Percentiles rank a stretch among this genome's conserved stretches.
Evolutionary conservation across 2,888 invertebrate species (phyloP).

Genomic region (Lapara coniferarum): DNA sequence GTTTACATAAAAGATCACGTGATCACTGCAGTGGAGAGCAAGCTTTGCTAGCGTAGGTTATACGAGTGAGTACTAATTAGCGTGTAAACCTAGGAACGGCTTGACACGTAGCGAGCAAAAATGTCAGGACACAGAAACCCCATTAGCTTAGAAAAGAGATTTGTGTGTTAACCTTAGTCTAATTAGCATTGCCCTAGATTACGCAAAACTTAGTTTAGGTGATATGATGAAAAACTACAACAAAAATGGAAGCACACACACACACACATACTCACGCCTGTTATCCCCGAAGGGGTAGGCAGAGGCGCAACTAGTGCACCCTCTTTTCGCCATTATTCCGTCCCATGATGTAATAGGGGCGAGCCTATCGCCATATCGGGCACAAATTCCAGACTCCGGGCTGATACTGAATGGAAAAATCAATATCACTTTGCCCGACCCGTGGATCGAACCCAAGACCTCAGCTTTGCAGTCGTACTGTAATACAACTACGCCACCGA

Average conservation of each 20-base stretch:
- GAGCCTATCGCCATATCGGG: too few species aligned
- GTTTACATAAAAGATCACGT: slow-evolving; percentile 1
- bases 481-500: too few species aligned
- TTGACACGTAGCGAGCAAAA: slow-evolving; percentile 44
- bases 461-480: too few species aligned
- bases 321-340: too few species aligned
- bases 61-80: slow-evolving; percentile 13
- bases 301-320: too few species aligned
- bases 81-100: slow-evolving; percentile 3
- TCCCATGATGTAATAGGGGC: too few species aligned
- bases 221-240: background rate
- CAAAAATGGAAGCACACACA: background rate
- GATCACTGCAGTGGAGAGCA: slow-evolving; percentile 3
- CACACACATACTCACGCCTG: too few species aligned
- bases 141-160: slow-evolving; percentile 51
- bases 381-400: too few species aligned
- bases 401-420: too few species aligned
- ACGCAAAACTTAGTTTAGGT: background rate
- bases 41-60: background rate
- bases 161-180: slow-evolving; percentile 34
- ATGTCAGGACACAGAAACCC: slow-evolving; percentile 57
- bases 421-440: too few species aligned
- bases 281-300: too few species aligned
- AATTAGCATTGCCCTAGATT: slow-evolving; percentile 37
- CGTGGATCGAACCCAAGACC: too few species aligned